These are phyloP conservation scores for Strigops habroptila DNA, from an alignment of 2,113 vertebrate species.

Conservation along the genomic window DNA sequence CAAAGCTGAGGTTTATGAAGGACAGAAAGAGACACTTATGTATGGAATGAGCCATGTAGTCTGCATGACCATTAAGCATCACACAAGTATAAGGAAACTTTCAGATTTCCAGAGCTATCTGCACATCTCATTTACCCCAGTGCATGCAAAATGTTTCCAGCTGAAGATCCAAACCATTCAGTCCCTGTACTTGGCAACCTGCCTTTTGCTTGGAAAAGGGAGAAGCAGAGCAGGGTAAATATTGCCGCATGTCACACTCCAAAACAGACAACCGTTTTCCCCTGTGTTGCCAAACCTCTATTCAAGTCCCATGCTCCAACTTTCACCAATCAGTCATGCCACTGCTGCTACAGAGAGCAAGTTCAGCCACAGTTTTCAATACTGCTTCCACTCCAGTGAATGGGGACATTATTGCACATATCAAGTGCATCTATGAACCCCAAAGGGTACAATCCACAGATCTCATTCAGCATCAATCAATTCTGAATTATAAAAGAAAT, in stretches of 20 bases:
- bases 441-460: constrained; percentile 8
- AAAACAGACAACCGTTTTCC: constrained; percentile 30
- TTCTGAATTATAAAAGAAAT: constrained; percentile 42
- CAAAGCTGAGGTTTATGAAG: not conserved
- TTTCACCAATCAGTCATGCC: constrained; percentile 7
- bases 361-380: constrained; percentile 5
- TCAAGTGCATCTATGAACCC: constrained; percentile 43
- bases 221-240: constrained; percentile 52
- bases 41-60: not conserved
- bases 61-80: not conserved
- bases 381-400: constrained; percentile 13
- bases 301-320: constrained; percentile 9
- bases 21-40: not conserved
- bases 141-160: not conserved
- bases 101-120: not conserved
- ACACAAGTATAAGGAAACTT: not conserved
- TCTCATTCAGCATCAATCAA: not conserved
- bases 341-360: not conserved
- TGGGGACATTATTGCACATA: constrained; percentile 23
- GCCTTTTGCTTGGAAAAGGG: constrained; percentile 22
- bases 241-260: constrained; percentile 32
- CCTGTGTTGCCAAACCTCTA: constrained; percentile 24
- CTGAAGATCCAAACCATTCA: constrained; percentile 16
- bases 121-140: not conserved
- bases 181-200: constrained; percentile 35